phyloP scores from a whole-genome alignment of 2,797 vertebrate species.

The Lates japonicus region DNA sequence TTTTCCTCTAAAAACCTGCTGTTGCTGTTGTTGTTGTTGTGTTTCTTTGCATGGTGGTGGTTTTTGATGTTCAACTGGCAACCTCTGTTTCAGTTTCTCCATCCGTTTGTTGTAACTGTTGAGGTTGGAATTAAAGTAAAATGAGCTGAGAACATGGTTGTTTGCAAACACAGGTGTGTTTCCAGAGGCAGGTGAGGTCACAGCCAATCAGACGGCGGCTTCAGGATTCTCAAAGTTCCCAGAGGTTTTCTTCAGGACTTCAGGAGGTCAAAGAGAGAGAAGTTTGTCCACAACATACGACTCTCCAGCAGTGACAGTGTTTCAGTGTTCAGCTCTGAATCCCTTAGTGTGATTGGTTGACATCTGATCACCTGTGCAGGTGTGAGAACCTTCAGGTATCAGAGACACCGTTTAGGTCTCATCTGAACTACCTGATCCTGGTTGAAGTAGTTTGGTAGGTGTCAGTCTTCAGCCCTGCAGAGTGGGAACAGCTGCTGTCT shows the following conservation, averaged over 20 bases:
- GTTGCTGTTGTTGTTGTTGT: too few species aligned
- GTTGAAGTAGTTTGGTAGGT: not conserved
- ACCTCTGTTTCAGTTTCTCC: too few species aligned
- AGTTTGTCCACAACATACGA: not conserved
- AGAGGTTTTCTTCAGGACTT: not conserved
- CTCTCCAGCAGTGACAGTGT: not conserved
- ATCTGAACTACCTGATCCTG: too few species aligned
- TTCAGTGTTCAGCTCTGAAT: too few species aligned
- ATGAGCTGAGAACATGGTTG: not conserved
- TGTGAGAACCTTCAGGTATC: not conserved
- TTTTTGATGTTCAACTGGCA: too few species aligned
- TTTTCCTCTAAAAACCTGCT: too few species aligned
- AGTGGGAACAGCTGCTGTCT: conserved; percentile 6
- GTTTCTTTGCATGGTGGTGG: too few species aligned
- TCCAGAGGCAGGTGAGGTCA: not conserved
- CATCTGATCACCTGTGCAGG: not conserved
- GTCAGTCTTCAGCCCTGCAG: conserved; percentile 22
- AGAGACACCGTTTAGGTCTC: too few species aligned
- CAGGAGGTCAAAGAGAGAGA: too few species aligned
- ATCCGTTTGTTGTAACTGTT: too few species aligned
- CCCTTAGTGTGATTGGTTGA: not conserved
- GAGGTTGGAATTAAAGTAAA: not conserved
- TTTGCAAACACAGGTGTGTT: not conserved
- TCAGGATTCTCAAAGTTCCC: not conserved
- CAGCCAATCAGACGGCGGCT: conserved; percentile 5